These are phyloP conservation scores for Callaeas wilsoni DNA, from an alignment of 2,113 vertebrate species.

Conservation along the genomic window DNA sequence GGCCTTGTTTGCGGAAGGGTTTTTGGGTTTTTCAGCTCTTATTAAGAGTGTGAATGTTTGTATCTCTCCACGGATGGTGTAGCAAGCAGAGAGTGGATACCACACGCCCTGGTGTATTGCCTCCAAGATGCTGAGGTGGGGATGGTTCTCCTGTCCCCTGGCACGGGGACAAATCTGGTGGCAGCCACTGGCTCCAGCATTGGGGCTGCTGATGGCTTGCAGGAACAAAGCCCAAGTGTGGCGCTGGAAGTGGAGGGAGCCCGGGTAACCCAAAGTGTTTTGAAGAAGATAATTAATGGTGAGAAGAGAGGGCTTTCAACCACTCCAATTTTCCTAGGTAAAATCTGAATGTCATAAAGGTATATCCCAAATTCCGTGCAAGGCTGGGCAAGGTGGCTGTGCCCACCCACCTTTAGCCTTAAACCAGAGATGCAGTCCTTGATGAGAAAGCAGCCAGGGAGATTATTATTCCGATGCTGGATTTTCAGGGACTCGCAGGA, in stretches of 20 bases:
- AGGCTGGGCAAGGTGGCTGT: background rate
- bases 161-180: background rate
- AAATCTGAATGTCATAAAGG: fast-evolving
- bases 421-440: background rate
- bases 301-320: background rate
- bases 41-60: background rate
- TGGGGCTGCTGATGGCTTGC: background rate
- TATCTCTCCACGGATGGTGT: background rate
- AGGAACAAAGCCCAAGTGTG: fast-evolving
- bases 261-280: background rate
- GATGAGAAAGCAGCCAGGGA: background rate
- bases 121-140: fast-evolving
- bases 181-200: background rate
- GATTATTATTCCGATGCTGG: background rate
- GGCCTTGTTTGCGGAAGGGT: background rate
- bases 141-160: background rate
- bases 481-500: fast-evolving
- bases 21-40: background rate
- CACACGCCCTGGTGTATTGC: fast-evolving
- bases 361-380: fast-evolving
- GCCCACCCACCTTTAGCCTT: background rate
- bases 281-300: background rate
- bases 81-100: background rate
- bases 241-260: background rate
- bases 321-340: fast-evolving